These are phyloP conservation scores for Pagrus major DNA, from an alignment of 2,113 vertebrate genomes.

Conservation along the genomic window DNA sequence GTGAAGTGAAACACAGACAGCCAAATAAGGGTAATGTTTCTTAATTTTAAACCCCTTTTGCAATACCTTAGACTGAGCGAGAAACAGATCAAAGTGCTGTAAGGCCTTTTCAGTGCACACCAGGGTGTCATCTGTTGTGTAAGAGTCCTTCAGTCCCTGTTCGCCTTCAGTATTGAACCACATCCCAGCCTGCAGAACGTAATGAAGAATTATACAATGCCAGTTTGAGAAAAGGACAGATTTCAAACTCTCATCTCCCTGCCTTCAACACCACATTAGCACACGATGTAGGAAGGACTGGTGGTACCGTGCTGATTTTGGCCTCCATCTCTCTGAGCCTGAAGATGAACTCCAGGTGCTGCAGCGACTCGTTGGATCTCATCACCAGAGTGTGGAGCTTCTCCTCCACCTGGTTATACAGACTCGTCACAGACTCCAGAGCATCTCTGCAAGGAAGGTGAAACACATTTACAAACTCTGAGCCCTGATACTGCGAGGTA, in stretches of 20 bases:
- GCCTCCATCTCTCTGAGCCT: slow-evolving; percentile 84
- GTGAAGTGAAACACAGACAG: not conserved
- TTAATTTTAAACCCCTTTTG: not conserved
- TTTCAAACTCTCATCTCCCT: not conserved
- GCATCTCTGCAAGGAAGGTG: slow-evolving; percentile 77
- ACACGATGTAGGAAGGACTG: not conserved
- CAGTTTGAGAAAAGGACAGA: not conserved
- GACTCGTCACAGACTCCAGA: slow-evolving; percentile 82
- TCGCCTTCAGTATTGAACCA: slow-evolving; percentile 90
- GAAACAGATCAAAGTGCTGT: slow-evolving; percentile 80
- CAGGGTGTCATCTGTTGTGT: slow-evolving; percentile 64
- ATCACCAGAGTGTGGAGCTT: slow-evolving; percentile 91
- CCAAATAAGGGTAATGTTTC: not conserved
- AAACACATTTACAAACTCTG: not conserved
- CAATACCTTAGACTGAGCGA: slow-evolving; percentile 86
- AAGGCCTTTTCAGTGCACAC: slow-evolving; percentile 72
- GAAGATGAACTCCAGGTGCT: slow-evolving; percentile 86
- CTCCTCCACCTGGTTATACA: slow-evolving; percentile 92
- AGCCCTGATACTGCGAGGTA: not conserved
- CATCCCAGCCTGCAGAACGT: slow-evolving; percentile 80
- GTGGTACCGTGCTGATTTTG: slow-evolving; percentile 84
- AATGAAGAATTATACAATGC: not conserved
- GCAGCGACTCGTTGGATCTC: slow-evolving; percentile 89
- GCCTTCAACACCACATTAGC: not conserved
- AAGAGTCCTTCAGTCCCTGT: slow-evolving; percentile 76